Percentiles rank a stretch among this genome's conserved stretches.
Conservation (phyloP, 30 jellyfish, hydroid and myxozoan genomes). For the Rhopilema esculentum region DNA sequence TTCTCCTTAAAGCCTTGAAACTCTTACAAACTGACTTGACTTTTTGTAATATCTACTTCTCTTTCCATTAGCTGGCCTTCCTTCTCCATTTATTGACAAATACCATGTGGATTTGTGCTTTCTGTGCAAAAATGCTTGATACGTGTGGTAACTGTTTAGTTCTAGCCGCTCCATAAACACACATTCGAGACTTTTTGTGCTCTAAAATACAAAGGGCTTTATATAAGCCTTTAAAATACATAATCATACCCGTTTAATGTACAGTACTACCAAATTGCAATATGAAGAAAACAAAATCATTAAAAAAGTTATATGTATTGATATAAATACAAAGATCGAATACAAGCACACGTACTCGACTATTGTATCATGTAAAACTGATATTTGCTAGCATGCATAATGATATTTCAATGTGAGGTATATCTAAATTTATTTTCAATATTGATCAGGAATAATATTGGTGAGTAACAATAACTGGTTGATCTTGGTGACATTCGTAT, state of each 20-base stretch:
- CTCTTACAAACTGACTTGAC: conserved; percentile 49
- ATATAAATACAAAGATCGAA: no score
- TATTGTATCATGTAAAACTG: no score
- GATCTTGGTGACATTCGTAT: no score
- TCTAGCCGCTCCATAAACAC: conserved; percentile 44
- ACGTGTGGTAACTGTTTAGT: conserved; percentile 33
- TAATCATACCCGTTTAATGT: background rate
- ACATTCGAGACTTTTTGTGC: conserved; percentile 31
- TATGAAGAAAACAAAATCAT: no score
- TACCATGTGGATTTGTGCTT: conserved; percentile 30
- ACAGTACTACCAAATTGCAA: background rate
- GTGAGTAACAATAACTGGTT: no score
- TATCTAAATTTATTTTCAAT: no score
- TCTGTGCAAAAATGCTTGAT: conserved; percentile 40
- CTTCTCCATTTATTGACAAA: conserved; percentile 41
- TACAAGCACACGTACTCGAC: no score
- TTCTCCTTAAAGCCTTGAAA: background rate
- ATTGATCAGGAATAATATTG: no score
- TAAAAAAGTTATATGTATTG: no score
- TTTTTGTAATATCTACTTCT: conserved; percentile 9
- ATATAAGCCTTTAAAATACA: no score
- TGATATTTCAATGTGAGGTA: no score
- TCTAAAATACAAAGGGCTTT: conserved; percentile 1
- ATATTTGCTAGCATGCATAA: no score
- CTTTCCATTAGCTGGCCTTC: conserved; percentile 26